Evolutionary conservation across 2,888 invertebrate genomes (phyloP).

Genomic region (Drosophila mimica): DNA sequence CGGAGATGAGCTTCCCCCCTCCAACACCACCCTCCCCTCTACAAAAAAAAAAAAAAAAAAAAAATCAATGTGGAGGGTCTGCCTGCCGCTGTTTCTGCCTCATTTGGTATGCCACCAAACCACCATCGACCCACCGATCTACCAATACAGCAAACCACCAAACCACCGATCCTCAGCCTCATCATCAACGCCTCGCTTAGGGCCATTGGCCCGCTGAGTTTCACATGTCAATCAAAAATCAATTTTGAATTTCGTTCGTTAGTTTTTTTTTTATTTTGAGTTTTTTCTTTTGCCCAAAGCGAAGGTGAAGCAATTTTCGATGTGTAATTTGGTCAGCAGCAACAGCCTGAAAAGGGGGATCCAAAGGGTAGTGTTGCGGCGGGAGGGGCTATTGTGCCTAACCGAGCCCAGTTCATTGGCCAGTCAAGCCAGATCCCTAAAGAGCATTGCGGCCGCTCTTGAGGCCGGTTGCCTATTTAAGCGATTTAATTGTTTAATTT

Average conservation of each 20-base stretch:
- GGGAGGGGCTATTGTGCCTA: background rate
- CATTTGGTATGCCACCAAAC: constrained; percentile 7
- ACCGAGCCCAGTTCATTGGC: constrained; percentile 41
- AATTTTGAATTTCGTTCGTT: constrained; percentile 67
- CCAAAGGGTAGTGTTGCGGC: background rate
- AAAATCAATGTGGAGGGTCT: constrained; percentile 21
- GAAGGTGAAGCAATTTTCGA: constrained; percentile 63
- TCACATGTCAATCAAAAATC: constrained; percentile 81
- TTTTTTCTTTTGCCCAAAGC: constrained; percentile 51
- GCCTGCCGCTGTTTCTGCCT: constrained; percentile 1
- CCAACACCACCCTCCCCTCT: too few relatives aligned
- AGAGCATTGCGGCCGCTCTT: constrained; percentile 49
- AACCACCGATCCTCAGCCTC: constrained; percentile 15
- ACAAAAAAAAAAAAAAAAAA: background rate
- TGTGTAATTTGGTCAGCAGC: constrained; percentile 54
- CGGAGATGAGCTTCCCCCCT: background rate
- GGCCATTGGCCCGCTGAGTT: constrained; percentile 71
- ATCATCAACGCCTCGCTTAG: constrained; percentile 36
- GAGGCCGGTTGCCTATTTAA: constrained; percentile 62
- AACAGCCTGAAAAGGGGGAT: background rate
- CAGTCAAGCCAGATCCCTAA: constrained; percentile 45
- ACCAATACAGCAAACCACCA: background rate
- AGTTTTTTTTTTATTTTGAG: constrained; percentile 19
- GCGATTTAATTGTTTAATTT: constrained; percentile 78
- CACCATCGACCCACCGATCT: constrained; percentile 1